Conservation (phyloP, 1,140 invertebrate species). For the Pachypeltis micranthus region DNA sequence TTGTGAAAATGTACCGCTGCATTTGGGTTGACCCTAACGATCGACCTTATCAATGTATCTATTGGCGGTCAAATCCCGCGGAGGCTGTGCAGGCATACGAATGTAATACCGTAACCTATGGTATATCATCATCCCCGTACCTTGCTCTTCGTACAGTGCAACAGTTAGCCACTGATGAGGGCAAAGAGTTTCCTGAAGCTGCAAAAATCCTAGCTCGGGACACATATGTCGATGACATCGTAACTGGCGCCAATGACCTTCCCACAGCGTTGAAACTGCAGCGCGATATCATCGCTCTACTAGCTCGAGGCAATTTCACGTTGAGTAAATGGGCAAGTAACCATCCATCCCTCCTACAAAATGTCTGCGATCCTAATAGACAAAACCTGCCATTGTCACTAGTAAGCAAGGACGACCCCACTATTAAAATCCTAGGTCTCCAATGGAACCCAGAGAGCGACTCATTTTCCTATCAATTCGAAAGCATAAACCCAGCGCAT, state of each 20-base stretch:
- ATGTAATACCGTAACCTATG: constrained; percentile 32
- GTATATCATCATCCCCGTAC: constrained; percentile 32
- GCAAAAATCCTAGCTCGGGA: constrained; percentile 28
- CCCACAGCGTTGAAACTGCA: constrained; percentile 22
- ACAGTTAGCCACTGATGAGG: constrained; percentile 29
- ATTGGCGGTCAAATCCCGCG: constrained; percentile 23
- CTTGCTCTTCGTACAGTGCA: constrained; percentile 30
- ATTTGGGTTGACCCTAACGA: constrained; percentile 22
- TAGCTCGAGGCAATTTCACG: constrained; percentile 21
- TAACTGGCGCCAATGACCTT: constrained; percentile 29
- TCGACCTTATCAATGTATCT: constrained; percentile 19
- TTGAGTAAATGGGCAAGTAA: constrained; percentile 23
- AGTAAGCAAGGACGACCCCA: background rate
- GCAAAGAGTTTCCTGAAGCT: constrained; percentile 24
- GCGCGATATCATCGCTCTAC: constrained; percentile 17
- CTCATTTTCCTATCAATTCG: background rate
- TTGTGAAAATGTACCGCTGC: constrained; percentile 36
- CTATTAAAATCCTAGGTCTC: background rate
- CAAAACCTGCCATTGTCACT: background rate
- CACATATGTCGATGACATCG: constrained; percentile 38
- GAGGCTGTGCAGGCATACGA: constrained; percentile 25
- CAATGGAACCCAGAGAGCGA: constrained; percentile 7
- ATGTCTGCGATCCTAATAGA: background rate
- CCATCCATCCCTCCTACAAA: background rate
- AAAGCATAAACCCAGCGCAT: background rate